These are phyloP conservation scores for Cairina moschata DNA, from an alignment of 2,113 vertebrate genomes.

Conservation along the genomic window DNA sequence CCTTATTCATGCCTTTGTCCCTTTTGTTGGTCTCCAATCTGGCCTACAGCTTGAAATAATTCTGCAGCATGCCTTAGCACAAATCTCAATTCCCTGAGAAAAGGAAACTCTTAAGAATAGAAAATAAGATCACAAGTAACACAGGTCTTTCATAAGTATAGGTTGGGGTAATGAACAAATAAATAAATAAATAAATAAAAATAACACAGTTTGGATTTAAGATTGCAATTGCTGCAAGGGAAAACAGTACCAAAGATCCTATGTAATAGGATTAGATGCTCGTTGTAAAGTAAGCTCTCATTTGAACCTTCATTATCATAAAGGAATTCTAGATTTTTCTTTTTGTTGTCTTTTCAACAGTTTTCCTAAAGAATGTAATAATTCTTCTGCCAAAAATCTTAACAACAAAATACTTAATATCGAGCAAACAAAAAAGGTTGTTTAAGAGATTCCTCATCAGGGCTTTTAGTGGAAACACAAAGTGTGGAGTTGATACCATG, in stretches of 20 bases:
- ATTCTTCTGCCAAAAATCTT: neutral
- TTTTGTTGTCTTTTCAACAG: neutral
- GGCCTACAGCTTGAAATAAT: neutral
- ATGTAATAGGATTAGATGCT: neutral
- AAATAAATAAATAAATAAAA: neutral
- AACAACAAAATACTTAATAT: rapidly evolving
- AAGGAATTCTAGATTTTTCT: neutral
- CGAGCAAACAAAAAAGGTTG: neutral
- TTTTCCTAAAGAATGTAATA: neutral
- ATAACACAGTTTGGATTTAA: neutral
- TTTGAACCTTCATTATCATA: neutral
- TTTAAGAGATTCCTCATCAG: neutral
- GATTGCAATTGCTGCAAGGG: neutral
- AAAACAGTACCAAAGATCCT: neutral
- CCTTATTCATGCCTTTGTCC: too few relatives aligned
- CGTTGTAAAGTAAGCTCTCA: neutral
- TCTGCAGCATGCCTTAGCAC: neutral
- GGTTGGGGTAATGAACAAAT: neutral
- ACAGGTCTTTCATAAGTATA: neutral
- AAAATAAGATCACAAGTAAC: neutral
- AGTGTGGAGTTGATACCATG: neutral
- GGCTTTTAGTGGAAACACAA: neutral
- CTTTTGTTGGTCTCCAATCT: too few relatives aligned
- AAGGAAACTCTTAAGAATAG: neutral
- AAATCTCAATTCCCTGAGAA: neutral